Evolutionary conservation across 2,113 vertebrate genomes (phyloP), one percentile per base, ranked within the genome.

Genomic region (Manacus vitellinus): DNA sequence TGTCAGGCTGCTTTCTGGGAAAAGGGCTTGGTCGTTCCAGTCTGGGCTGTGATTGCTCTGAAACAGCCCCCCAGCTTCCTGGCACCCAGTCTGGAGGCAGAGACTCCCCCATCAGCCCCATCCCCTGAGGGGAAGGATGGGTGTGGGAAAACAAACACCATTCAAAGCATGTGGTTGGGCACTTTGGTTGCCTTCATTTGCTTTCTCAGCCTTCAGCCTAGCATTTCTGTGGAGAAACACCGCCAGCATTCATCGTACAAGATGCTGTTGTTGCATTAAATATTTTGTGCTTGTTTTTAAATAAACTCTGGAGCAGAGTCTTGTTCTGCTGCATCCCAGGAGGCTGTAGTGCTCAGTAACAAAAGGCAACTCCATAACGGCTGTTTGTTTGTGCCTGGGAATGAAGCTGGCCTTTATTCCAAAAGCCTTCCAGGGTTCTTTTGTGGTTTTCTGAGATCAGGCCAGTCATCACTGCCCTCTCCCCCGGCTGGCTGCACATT

Each of bases 1-100:
- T 65, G 65, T 93, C 79, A 74, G 63, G 63, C 79, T 77, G 41
- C 73, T 93, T 96, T 94, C 96, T 65, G 88, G 79, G 94, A 93
- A 96, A 12, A 89, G 80, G 83, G 68, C 70, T 94, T 68, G 66
- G 76, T 78, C 1, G 0, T 87, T 95, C 80, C 86, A 0, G 20
- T 41, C 70, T 88, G 80, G 3, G 3, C 63, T 5, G 33, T 25
- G 63, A 77, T 31, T 74, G 76, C 75, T 3, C 8, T 74, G 85
- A 61, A 93, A 71, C 10, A 72, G 56, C 14, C 22, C 74, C 54
- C 47, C 33, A 37, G 44, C 91, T 89, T 88, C 76, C 68, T 93
- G 88, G 78, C 79, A 67, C 56, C 30, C 78, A 6, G 61, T 47
- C 81, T 85, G 66, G 55, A 74, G 72, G 31, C 39, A 43, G 51